Percentiles rank a stretch among this genome's conserved stretches.
These are phyloP conservation scores for Cyclophora punctaria DNA, from an alignment of 2,888 invertebrate species.

Conservation along the genomic window DNA sequence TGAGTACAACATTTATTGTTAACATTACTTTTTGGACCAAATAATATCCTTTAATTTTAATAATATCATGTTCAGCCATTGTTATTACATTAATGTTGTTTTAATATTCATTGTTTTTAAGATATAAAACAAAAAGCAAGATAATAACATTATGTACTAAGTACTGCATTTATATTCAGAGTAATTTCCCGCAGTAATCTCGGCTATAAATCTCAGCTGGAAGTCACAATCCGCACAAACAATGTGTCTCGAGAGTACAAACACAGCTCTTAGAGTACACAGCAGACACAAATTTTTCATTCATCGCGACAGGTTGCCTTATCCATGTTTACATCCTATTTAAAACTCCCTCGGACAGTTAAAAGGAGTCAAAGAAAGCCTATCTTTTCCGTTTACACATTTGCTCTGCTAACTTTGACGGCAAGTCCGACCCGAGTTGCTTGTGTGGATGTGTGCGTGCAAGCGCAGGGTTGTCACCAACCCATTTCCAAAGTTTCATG, in stretches of 20 bases:
- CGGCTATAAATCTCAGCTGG: not conserved
- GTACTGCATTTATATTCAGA: too few relatives aligned
- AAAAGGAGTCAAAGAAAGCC: conserved; percentile 69
- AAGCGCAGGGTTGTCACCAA: conserved; percentile 31
- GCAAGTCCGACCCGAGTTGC: conserved; percentile 3
- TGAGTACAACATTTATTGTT: too few relatives aligned
- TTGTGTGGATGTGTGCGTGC: conserved; percentile 7
- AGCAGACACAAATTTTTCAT: conserved; percentile 48
- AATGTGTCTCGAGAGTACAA: conserved; percentile 1
- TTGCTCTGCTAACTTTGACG: conserved; percentile 51
- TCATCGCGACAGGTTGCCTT: conserved; percentile 47
- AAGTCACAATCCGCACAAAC: not conserved
- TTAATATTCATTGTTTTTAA: too few relatives aligned
- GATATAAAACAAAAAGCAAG: too few relatives aligned
- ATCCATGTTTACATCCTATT: conserved; percentile 73
- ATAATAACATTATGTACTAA: too few relatives aligned
- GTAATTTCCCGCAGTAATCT: not conserved
- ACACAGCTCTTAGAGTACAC: conserved; percentile 14
- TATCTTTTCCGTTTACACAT: conserved; percentile 66
- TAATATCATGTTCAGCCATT: too few relatives aligned
- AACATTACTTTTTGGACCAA: too few relatives aligned
- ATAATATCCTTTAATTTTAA: too few relatives aligned
- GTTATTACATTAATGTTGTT: too few relatives aligned
- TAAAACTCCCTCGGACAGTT: conserved; percentile 60
- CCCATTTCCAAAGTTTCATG: conserved; percentile 20